Conservation (phyloP, 2,113 vertebrate genomes). For the Pitta sordida region DNA sequence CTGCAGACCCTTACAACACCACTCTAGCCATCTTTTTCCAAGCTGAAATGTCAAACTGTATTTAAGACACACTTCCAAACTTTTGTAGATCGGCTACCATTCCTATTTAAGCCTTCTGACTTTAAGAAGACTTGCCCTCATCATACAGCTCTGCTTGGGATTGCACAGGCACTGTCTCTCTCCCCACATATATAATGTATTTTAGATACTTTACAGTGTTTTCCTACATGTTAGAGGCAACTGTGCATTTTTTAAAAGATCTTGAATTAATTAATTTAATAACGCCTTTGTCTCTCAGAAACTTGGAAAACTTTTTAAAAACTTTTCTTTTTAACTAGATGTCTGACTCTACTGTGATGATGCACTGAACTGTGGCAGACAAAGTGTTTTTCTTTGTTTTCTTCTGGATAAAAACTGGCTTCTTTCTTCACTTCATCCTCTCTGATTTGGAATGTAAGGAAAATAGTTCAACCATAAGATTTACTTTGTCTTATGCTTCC, state of each 20-base stretch:
- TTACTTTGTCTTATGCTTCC: not conserved
- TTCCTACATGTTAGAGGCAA: not conserved
- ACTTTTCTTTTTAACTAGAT: slow-evolving; percentile 2
- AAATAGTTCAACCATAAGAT: not conserved
- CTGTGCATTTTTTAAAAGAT: not conserved
- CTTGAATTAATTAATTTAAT: slow-evolving; percentile 18
- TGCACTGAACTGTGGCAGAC: not conserved
- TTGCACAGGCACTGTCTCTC: rapidly evolving
- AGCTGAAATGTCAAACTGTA: not conserved
- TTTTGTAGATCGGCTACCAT: not conserved
- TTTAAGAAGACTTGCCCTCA: not conserved
- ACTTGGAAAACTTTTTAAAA: not conserved
- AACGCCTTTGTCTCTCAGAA: slow-evolving; percentile 2
- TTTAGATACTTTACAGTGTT: not conserved
- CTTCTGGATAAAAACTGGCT: not conserved
- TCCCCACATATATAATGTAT: not conserved
- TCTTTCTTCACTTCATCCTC: slow-evolving; percentile 20
- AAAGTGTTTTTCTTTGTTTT: not conserved
- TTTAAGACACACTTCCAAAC: not conserved
- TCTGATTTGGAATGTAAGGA: not conserved
- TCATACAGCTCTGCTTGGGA: not conserved
- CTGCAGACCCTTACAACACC: not conserved
- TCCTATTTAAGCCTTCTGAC: not conserved
- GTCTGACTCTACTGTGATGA: slow-evolving; percentile 10
- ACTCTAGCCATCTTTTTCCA: not conserved